A percentile compares a stretch with the other conserved stretches of the same genome.
Conservation (phyloP, 1,140 invertebrate genomes). For the Temnothorax longispinosus region DNA sequence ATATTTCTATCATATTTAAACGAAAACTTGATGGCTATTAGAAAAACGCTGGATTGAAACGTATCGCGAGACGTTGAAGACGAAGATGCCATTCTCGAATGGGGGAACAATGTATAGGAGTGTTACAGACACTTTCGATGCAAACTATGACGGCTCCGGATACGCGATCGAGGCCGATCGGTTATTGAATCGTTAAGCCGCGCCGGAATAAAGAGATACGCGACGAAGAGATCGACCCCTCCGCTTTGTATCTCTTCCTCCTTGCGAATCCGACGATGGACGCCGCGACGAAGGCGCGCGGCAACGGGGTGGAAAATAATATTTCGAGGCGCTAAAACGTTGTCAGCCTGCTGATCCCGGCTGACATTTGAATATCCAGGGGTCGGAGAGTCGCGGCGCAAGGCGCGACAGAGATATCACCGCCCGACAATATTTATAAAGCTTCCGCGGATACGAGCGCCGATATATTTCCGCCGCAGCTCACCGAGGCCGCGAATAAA, state of each 20-base stretch:
- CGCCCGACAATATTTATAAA: constrained; percentile 70
- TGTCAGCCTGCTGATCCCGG: constrained; percentile 84
- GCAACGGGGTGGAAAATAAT: constrained; percentile 81
- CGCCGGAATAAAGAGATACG: constrained; percentile 80
- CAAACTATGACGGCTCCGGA: constrained; percentile 75
- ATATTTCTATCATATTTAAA: neutral
- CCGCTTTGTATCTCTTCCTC: constrained; percentile 69
- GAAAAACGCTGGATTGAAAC: neutral
- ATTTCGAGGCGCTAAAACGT: constrained; percentile 84
- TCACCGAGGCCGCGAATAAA: constrained; percentile 47
- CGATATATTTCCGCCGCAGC: constrained; percentile 42
- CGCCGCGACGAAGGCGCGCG: constrained; percentile 39
- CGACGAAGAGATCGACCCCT: constrained; percentile 67
- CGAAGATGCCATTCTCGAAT: neutral
- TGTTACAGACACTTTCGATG: constrained; percentile 81
- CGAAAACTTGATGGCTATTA: no score
- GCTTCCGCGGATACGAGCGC: constrained; percentile 52
- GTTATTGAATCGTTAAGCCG: constrained; percentile 86
- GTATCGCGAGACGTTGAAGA: neutral
- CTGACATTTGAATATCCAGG: constrained; percentile 86
- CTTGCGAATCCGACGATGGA: constrained; percentile 49
- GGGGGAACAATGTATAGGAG: constrained; percentile 68
- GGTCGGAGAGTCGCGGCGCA: constrained; percentile 53
- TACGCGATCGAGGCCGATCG: constrained; percentile 77
- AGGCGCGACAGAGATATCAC: constrained; percentile 64